Evolutionary conservation across 2,888 invertebrate species (phyloP).

Genomic region (Catocala nupta): DNA sequence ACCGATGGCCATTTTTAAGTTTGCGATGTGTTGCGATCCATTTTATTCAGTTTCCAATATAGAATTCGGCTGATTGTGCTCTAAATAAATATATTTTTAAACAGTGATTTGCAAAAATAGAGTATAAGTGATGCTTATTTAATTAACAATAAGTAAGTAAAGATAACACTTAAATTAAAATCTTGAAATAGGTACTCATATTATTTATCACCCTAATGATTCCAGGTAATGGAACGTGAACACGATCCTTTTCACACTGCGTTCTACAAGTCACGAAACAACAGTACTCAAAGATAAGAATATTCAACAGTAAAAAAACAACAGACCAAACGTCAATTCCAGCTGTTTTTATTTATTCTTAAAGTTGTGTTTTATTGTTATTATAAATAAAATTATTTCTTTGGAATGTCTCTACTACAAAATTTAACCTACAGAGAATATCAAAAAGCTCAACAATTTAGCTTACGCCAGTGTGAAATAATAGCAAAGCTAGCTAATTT

Average conservation of each 20-base stretch:
- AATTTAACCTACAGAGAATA: constrained; percentile 72
- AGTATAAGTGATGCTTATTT: too few relatives aligned
- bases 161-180: too few relatives aligned
- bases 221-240: too few relatives aligned
- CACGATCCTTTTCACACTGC: too few relatives aligned
- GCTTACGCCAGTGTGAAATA: constrained; percentile 70
- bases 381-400: too few relatives aligned
- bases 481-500: constrained; percentile 72
- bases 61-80: too few relatives aligned
- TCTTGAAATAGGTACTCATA: not conserved
- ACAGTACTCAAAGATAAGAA: too few relatives aligned
- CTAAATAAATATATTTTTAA: too few relatives aligned
- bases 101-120: too few relatives aligned
- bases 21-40: constrained; percentile 10
- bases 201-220: not conserved
- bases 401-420: constrained; percentile 73
- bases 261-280: too few relatives aligned
- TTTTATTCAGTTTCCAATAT: not conserved
- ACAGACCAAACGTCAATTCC: constrained; percentile 6
- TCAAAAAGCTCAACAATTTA: constrained; percentile 64
- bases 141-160: too few relatives aligned
- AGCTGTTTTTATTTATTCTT: constrained; percentile 4
- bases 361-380: too few relatives aligned
- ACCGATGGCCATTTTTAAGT: constrained; percentile 81
- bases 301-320: not conserved